Base-by-base conservation (phyloP, 2,797 vertebrate species). In the Periophthalmus magnuspinnatus region DNA sequence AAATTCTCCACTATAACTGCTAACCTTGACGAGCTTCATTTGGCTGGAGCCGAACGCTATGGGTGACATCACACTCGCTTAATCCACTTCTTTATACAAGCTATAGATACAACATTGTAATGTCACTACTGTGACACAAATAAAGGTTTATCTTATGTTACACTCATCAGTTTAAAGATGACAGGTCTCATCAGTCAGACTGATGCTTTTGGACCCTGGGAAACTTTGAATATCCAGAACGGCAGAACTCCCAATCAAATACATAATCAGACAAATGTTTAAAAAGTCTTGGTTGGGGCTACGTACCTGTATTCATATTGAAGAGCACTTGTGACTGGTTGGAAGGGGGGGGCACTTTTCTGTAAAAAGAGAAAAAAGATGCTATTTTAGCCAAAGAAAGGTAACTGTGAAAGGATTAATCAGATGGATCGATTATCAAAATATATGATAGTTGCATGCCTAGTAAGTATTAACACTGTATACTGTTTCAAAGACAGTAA, bases 221-320 rank as follows among this genome's bases (percentile, higher is more conserved):
- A n/a, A 28, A 45, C 54, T 9, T 33, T 59, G 1, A 59, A 59
- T 59, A n/a, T 34, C 33, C 58, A 60, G 33, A 60, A 60, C 33
- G 34, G 58, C 34, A 36, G 32, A 36, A 28, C 55, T 14, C 1
- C 11, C 22, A 24, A 19, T 8, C 16, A 34, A 32, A 60, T 1
- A 36, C 1, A 36, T n/a, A n/a, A 52, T 24, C 54, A 22, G 22
- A 33, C 16, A 34, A 33, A 17, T 22, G 0, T 24, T n/a, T 45
- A 9, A 17, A 36, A n/a, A 63, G 57, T 22, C 36, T n/a, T 45
- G 68, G 41, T 33, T n/a, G 54, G 11, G 62, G 21, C 65, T 56
- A 19, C 55, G 78, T 96, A 98, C 97, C 90, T 98, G 96, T 95
- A 87, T 98, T 98, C 97, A 99, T 99, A 91, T 81, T 96, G 94